Conservation (phyloP, 2,888 invertebrate species). For the Drosophila mulleri region DNA sequence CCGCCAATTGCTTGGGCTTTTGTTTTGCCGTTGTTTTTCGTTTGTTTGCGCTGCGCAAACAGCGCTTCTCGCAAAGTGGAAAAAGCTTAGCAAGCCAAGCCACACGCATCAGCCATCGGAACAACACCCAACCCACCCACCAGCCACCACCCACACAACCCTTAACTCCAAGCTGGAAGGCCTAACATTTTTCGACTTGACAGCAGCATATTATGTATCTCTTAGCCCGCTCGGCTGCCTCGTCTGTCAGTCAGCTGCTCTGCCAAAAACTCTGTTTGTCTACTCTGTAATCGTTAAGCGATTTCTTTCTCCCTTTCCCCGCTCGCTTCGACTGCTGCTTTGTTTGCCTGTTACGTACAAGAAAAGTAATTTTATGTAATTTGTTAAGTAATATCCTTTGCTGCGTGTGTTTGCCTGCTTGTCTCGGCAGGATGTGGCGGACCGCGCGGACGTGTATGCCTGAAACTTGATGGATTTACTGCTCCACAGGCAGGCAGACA, state of each 20-base stretch:
- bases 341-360: conserved; percentile 58
- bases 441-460: conserved; percentile 14
- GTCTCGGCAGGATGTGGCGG: conserved; percentile 71
- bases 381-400: conserved; percentile 76
- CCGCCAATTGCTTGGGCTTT: conserved; percentile 64
- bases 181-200: conserved; percentile 72
- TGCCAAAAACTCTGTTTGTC: conserved; percentile 43
- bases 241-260: conserved; percentile 18
- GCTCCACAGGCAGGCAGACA: conserved; percentile 33
- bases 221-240: background rate
- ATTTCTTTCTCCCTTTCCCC: conserved; percentile 46
- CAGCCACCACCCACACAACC: background rate
- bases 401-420: conserved; percentile 61
- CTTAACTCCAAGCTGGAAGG: conserved; percentile 3
- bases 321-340: conserved; percentile 35
- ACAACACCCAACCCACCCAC: background rate
- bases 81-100: conserved; percentile 39
- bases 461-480: conserved; percentile 55
- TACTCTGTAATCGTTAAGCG: conserved; percentile 73
- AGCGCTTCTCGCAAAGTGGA: conserved; percentile 56
- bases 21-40: conserved; percentile 54
- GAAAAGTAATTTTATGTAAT: conserved; percentile 81
- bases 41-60: conserved; percentile 66
- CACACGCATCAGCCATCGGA: background rate
- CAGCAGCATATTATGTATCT: conserved; percentile 49